Evolutionary conservation across 1,140 invertebrate species (phyloP).

Genomic region (Dufourea novaeangliae): DNA sequence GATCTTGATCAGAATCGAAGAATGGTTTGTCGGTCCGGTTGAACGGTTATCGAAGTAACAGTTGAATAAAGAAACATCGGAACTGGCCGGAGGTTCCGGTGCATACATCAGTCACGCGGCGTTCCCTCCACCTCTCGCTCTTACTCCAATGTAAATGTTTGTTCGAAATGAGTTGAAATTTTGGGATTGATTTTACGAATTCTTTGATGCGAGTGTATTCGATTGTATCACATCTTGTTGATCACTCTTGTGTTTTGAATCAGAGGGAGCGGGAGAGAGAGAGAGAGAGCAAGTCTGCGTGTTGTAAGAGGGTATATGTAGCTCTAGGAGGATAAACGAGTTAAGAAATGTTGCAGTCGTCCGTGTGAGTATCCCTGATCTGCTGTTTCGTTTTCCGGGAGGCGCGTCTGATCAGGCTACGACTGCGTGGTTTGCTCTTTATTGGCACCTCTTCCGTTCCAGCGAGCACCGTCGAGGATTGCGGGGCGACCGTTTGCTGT

Average conservation of each 20-base stretch:
- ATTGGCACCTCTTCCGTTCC: slow-evolving; percentile 76
- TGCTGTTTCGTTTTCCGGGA: slow-evolving; percentile 91
- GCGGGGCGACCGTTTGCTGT: slow-evolving; percentile 75
- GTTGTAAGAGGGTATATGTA: no score
- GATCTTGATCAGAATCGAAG: not conserved
- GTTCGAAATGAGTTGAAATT: no score
- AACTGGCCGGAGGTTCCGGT: not conserved
- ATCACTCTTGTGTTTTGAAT: no score
- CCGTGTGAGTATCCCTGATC: slow-evolving; percentile 86
- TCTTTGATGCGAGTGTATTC: no score
- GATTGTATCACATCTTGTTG: no score
- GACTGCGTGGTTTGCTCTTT: slow-evolving; percentile 85
- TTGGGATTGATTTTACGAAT: no score
- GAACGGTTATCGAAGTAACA: not conserved
- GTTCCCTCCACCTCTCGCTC: no score
- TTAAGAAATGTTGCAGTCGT: slow-evolving; percentile 89
- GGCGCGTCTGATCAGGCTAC: slow-evolving; percentile 89
- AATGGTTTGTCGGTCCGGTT: not conserved
- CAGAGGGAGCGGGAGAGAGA: not conserved
- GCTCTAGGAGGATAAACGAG: slow-evolving; percentile 16
- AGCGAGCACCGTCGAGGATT: slow-evolving; percentile 75
- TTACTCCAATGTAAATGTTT: no score
- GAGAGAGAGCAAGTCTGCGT: no score
- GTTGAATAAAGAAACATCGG: not conserved
- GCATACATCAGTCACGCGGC: no score